Percentiles rank a stretch among this genome's conserved stretches.
These are phyloP conservation scores for Remorina albescens DNA, from an alignment of 2,797 vertebrate species.

Conservation along the genomic window DNA sequence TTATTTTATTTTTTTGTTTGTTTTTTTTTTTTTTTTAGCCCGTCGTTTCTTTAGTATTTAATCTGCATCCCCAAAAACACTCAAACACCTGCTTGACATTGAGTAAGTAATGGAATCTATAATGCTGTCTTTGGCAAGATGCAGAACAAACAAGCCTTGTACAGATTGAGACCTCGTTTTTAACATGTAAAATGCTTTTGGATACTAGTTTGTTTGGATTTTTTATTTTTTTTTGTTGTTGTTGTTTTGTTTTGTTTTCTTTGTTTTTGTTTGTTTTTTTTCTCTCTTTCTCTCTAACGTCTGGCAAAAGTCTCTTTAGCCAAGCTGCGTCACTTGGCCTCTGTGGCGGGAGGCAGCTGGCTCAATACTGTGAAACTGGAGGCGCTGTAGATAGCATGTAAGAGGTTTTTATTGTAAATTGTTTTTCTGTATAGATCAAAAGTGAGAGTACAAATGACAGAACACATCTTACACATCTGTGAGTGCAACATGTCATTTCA, in stretches of 20 bases:
- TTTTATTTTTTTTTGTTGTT: conserved; percentile 16
- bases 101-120: conserved; percentile 78
- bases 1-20: conserved; percentile 42
- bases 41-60: conserved; percentile 70
- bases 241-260: too few relatives aligned
- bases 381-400: conserved; percentile 85
- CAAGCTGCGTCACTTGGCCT: conserved; percentile 72
- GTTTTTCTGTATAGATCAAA: conserved; percentile 86
- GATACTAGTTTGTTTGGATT: conserved; percentile 63
- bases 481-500: conserved; percentile 73
- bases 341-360: conserved; percentile 71
- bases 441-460: conserved; percentile 75
- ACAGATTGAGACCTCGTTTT: conserved; percentile 83
- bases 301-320: conserved; percentile 80
- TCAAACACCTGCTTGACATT: conserved; percentile 72
- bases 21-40: conserved; percentile 34
- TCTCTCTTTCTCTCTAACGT: conserved; percentile 61
- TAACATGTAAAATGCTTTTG: conserved; percentile 83
- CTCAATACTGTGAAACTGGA: conserved; percentile 89
- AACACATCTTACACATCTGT: conserved; percentile 71
- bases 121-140: conserved; percentile 79
- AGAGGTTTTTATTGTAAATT: conserved; percentile 84
- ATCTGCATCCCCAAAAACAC: conserved; percentile 75
- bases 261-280: conserved; percentile 32
- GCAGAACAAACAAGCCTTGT: conserved; percentile 85